Evolutionary conservation across 2,113 vertebrate genomes (phyloP), one percentile per base, ranked within the genome.

Genomic region (Cyprinodon variegatus): DNA sequence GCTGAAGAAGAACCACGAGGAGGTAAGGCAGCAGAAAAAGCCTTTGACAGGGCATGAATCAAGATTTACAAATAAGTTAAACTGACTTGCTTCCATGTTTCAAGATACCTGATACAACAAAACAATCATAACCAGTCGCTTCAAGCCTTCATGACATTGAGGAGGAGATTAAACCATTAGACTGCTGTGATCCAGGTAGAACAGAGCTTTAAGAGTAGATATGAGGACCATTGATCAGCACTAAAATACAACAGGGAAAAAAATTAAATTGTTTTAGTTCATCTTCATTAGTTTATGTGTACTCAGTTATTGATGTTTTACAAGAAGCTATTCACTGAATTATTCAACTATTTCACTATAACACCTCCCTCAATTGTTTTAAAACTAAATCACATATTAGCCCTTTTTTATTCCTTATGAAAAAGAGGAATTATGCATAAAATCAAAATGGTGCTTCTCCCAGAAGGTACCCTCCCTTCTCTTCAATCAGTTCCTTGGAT

Each of bases 1-100:
- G n/a, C 76, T 95, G 73, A 90, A 90, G 85, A 94, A 66, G 86
- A 93, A 91, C 50, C 94, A 95, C 0, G 78, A 93, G 50, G 93
- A 95, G 92, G 95, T 94, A 83, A 88, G 84, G 41, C n/a, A 3
- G 14, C 8, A 68, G 4, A 41, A 36, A 43, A 37, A 2, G 1
- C 4, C 0, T n/a, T 13, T 1, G 0, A 38, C 3, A 36, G 13
- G 11, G 29, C 17, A 59, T n/a, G 4, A 59, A n/a, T 39, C 3
- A 17, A 15, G 1, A 15, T 62, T 38, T 62, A 7, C 36, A 11
- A 14, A 6, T 39, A 5, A 7, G 37, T 17, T 13, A 38, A 20
- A 3, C 1, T 36, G 61, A 15, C 61, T n/a, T n/a, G 50, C 14
- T 3, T 57, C 17, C 8, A 10, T n/a, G 50, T n/a, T 53, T 53